Base-by-base conservation (phyloP, 2,113 vertebrate species). In the Ivindomyrus marchei region DNA sequence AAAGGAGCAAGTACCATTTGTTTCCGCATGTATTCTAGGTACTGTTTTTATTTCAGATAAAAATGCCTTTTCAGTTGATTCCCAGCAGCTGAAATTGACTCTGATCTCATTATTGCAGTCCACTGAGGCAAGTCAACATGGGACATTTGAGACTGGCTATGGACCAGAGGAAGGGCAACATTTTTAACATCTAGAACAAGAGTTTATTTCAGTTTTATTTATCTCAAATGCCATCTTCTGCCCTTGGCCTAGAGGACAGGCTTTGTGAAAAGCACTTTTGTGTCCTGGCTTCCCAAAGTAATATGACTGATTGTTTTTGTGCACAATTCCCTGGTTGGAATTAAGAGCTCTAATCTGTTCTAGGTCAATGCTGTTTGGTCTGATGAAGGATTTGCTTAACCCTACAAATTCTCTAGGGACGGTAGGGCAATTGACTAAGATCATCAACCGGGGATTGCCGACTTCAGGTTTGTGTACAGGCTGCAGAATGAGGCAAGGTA, bases 251-350 rank as follows among this genome's bases (percentile, higher is more conserved):
- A 19, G 85, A 87, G 47, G 85, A 87, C 47, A 11, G 85, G 15
- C 47, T 86, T 83, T 83, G 31, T 7, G 42, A 45, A 83, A 39
- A 42, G 77, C 42, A 83, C 5, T 39, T 27, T 80, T 80, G 15
- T 39, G 74, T 39, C 36, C 15, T 27, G 1, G n/a, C 66, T 36
- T 36, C 66, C 66, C 66, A 83, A 52, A 52, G 46, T 87, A 87
- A 87, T 87, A 50, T 50, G n/a, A 87, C 85, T 31, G 53, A 88
- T 45, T 62, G 39, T 62, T 88, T 88, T 66, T 62, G 36, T 24
- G 42, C 88, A 27, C 88, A 88, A 27, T 74, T 58, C 88, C 58
- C 39, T 39, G 39, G 45, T 5, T 24, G 62, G 88, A 88, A 88
- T 47, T 74, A 62, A 70, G 58, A 74, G 21, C 36, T 50, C 24